phyloP scores from a whole-genome alignment of 2,888 invertebrate genomes.

The Rhaphigaster nebulosa region DNA sequence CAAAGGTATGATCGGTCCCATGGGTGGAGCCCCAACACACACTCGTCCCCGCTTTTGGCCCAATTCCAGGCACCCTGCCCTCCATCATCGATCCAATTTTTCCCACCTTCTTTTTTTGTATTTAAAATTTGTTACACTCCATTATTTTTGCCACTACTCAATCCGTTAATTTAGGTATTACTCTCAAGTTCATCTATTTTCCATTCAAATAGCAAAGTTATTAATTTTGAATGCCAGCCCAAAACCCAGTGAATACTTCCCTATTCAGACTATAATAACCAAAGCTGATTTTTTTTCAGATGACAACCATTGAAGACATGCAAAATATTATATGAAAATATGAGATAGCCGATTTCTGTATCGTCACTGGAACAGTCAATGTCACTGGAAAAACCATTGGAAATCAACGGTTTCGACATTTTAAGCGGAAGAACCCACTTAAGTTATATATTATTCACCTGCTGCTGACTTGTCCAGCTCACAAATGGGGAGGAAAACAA shows the following conservation, averaged over 20 bases:
- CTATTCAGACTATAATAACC: too few species aligned
- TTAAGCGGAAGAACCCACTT: too few species aligned
- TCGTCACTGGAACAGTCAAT: too few species aligned
- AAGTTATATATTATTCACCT: too few species aligned
- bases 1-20: slow-evolving; percentile 3
- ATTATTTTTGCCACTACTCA: background rate
- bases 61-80: background rate
- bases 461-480: too few species aligned
- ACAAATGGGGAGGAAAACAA: too few species aligned
- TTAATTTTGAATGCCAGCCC: background rate
- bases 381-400: too few species aligned
- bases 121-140: background rate
- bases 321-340: too few species aligned
- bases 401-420: too few species aligned
- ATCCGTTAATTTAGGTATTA: background rate
- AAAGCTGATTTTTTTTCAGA: too few species aligned
- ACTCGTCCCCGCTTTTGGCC: background rate
- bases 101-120: background rate
- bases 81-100: slow-evolving; percentile 12
- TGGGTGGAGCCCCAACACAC: background rate
- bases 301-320: too few species aligned
- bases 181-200: background rate
- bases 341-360: too few species aligned
- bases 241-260: background rate
- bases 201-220: background rate